Base-by-base conservation (phyloP, 2,888 invertebrate genomes). In the Drosophila multiciliata region DNA sequence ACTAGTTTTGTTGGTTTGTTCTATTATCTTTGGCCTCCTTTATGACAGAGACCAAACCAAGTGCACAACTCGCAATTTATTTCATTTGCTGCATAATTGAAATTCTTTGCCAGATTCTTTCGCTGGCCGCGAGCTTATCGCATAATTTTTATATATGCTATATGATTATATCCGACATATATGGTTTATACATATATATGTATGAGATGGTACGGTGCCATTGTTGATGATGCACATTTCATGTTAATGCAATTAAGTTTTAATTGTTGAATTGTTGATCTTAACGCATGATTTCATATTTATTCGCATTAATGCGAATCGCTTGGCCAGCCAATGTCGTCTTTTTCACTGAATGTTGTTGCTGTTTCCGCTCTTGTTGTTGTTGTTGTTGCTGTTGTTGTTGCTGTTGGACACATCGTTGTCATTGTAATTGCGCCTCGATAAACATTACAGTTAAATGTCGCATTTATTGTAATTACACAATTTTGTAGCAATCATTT, bases 231-330 rank as follows among this genome's bases (percentile, higher is more conserved):
- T 85, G 85, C 85, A 90, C 85, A 90, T 85, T 85, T 86, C 90
- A 90, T 89, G 86, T 89, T 90, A 87, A 87, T 87, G 87, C 87
- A 87, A 87, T 87, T 90, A 90, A 87, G 88, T 87, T 87, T 87
- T 87, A 87, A 87, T 89, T 90, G 87, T 90, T 87, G 90, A 87
- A 87, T 90, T 87, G 89, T 90, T 87, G 87, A 87, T 87, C 89
- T 90, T 90, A 89, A 90, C 89, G 89, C 89, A 84, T 90, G 90
- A 87, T 87, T 87, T 90, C 87, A 90, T 87, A 89, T 87, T 87
- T 90, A 87, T 90, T 79, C 85, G 79, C 84, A 87, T 89, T 89
- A 89, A 89, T 89, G 87, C 68, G 89, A 81, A 82, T 87, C 83
- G 75, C 66, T 53, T 32, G 62, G 32, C 53, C 70, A 58, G 55